Evolutionary conservation across 2,888 invertebrate genomes (phyloP).

Genomic region (Brachyopa scutellaris): DNA sequence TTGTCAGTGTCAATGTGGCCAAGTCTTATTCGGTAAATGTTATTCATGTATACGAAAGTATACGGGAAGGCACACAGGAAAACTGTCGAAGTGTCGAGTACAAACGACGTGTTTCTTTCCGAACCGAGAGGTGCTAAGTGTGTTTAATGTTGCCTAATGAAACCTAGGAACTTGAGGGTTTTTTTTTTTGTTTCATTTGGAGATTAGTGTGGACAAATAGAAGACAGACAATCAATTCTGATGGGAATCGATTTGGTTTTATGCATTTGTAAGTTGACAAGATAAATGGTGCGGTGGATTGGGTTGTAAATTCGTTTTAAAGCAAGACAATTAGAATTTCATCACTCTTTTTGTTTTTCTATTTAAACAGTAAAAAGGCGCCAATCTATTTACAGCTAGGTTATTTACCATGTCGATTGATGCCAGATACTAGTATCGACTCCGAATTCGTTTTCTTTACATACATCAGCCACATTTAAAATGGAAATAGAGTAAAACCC

Average conservation of each 20-base stretch:
- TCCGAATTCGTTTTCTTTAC: too few relatives aligned
- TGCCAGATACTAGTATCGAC: too few relatives aligned
- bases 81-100: slow-evolving; percentile 29
- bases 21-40: slow-evolving; percentile 24
- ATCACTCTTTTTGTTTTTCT: too few relatives aligned
- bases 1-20: slow-evolving; percentile 48
- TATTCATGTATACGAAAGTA: slow-evolving; percentile 39
- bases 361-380: too few relatives aligned
- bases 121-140: slow-evolving; percentile 43
- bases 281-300: slow-evolving; percentile 18
- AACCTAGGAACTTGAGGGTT: slow-evolving; percentile 11
- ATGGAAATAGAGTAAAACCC: too few relatives aligned
- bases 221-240: slow-evolving; percentile 36
- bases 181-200: background rate
- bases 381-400: too few relatives aligned
- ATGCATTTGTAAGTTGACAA: slow-evolving; percentile 19
- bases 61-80: background rate
- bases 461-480: too few relatives aligned
- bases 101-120: slow-evolving; percentile 40
- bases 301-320: too few relatives aligned
- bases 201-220: slow-evolving; percentile 36
- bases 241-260: slow-evolving; percentile 46
- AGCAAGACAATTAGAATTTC: too few relatives aligned
- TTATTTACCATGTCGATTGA: too few relatives aligned
- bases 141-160: slow-evolving; percentile 45